Percentiles rank a stretch among this genome's conserved stretches.
Evolutionary conservation across 2,888 invertebrate genomes (phyloP).

Genomic region (Metallyticus violacea): DNA sequence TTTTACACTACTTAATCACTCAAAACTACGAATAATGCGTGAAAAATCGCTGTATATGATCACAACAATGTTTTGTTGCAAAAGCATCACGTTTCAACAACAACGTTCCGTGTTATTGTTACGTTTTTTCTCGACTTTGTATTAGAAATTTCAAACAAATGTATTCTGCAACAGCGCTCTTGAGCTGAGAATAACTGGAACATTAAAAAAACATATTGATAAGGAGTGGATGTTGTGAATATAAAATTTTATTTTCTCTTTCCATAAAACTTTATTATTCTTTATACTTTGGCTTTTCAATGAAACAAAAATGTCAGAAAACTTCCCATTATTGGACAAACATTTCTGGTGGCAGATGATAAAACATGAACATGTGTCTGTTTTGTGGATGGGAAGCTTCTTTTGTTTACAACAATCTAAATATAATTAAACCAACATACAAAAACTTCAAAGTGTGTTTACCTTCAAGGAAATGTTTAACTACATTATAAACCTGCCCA

Average conservation of each 20-base stretch:
- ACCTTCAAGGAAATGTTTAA: background rate
- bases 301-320: constrained; percentile 4
- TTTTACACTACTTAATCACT: too few relatives aligned
- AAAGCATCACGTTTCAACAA: too few relatives aligned
- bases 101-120: too few relatives aligned
- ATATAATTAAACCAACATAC: background rate
- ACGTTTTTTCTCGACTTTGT: too few relatives aligned
- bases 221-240: too few relatives aligned
- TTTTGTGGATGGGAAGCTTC: background rate
- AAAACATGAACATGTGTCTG: background rate
- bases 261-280: constrained; percentile 18
- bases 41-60: too few relatives aligned
- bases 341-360: background rate
- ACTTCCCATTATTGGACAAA: background rate
- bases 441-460: background rate
- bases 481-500: background rate
- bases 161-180: too few relatives aligned
- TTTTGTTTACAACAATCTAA: background rate
- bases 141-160: too few relatives aligned
- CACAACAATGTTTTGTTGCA: too few relatives aligned
- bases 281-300: constrained; percentile 18
- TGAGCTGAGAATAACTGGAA: too few relatives aligned
- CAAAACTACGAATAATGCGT: too few relatives aligned
- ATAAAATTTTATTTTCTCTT: background rate
- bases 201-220: background rate